Evolutionary conservation across 2,113 vertebrate species (phyloP).

Genomic region (Uria lomvia): DNA sequence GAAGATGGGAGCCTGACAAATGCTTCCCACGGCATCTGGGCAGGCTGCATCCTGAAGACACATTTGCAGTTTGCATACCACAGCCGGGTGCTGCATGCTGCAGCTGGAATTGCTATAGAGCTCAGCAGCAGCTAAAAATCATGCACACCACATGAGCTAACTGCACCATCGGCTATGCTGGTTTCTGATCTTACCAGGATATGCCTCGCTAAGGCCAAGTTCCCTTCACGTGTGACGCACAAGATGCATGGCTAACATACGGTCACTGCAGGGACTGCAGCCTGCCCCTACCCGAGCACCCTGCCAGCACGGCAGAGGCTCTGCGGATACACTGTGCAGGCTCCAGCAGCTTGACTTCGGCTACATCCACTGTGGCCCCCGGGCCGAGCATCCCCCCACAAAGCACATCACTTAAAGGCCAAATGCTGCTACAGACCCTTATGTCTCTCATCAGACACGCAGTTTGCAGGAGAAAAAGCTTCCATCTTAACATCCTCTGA

Average conservation of each 20-base stretch:
- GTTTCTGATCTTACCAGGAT: background rate
- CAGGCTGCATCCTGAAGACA: background rate
- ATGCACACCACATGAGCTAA: accelerated
- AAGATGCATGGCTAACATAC: background rate
- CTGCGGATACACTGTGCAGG: accelerated
- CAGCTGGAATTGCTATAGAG: accelerated
- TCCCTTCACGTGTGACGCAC: accelerated
- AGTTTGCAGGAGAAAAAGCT: background rate
- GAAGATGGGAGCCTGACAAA: background rate
- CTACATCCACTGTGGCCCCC: accelerated
- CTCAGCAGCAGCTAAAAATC: background rate
- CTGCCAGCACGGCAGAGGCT: background rate
- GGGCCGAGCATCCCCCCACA: accelerated
- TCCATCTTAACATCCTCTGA: background rate
- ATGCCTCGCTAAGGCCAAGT: background rate
- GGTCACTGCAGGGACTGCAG: background rate
- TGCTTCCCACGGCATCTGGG: background rate
- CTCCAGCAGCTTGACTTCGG: background rate
- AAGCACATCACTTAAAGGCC: background rate
- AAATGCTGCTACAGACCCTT: background rate
- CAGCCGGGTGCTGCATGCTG: background rate
- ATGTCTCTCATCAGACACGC: background rate
- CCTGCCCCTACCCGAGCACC: background rate
- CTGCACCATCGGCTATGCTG: accelerated
- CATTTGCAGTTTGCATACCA: accelerated